Evolutionary conservation across 2,113 vertebrate species (phyloP).

Genomic region (Numenius arquata): DNA sequence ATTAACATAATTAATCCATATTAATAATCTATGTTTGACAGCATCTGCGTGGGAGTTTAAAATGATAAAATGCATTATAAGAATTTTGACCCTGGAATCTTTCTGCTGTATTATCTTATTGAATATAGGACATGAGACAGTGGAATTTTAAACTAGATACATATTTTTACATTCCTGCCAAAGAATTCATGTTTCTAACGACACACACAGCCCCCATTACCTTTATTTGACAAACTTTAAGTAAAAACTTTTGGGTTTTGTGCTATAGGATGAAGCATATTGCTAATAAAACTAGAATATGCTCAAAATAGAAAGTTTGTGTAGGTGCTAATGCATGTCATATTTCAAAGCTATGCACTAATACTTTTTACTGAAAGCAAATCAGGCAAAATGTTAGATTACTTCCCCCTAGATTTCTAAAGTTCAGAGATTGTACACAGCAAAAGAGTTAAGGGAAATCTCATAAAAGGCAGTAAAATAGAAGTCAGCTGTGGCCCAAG

Average conservation of each 20-base stretch:
- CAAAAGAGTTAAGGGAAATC: neutral
- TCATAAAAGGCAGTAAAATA: neutral
- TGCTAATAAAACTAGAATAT: neutral
- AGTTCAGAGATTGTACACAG: neutral
- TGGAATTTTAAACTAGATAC: neutral
- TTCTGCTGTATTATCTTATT: neutral
- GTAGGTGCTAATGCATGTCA: neutral
- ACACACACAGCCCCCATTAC: neutral
- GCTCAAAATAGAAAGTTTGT: neutral
- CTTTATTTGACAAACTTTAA: neutral
- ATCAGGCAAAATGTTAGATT: neutral
- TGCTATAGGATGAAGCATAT: neutral
- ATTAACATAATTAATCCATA: neutral
- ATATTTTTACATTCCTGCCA: neutral
- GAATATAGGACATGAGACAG: neutral
- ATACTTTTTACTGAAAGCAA: neutral
- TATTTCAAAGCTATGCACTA: conserved; percentile 4
- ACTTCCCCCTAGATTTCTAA: neutral
- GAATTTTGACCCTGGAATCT: neutral
- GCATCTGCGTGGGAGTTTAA: neutral
- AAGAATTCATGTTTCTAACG: neutral
- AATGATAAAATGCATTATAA: neutral
- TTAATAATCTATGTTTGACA: neutral
- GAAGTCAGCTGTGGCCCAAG: neutral
- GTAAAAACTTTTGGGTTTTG: neutral